Percentiles rank a stretch among this genome's conserved stretches.
Conservation (phyloP, 2,113 vertebrate species). For the Trichomycterus rosablanca region DNA sequence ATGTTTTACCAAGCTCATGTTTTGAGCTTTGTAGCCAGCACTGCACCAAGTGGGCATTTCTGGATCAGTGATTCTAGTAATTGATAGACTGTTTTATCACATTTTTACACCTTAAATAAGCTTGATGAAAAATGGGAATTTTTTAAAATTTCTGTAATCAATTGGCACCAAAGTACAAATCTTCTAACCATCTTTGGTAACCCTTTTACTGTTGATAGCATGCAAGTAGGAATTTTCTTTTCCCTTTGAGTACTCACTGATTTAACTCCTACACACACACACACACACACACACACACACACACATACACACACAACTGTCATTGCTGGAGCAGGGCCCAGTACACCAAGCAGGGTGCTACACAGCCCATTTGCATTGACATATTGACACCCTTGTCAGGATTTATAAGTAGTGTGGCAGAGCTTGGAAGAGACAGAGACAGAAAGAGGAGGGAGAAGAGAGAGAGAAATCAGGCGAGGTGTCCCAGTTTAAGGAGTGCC, state of each 20-base stretch:
- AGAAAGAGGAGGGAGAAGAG: constrained; percentile 31
- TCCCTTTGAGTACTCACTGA: constrained; percentile 2
- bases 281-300: constrained; percentile 14
- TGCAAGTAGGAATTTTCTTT: too few species aligned
- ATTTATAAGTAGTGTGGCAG: constrained; percentile 44
- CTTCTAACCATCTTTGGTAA: too few species aligned
- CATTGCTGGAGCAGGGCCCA: constrained; percentile 45
- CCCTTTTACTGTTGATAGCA: too few species aligned
- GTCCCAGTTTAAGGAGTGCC: constrained; percentile 1
- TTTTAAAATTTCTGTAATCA: too few species aligned
- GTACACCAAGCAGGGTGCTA: constrained; percentile 43
- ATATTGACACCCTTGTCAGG: constrained; percentile 52
- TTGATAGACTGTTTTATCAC: too few species aligned
- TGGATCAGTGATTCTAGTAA: too few species aligned
- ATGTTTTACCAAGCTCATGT: too few species aligned
- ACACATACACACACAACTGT: constrained; percentile 24
- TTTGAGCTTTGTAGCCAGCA: too few species aligned
- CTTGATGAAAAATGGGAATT: too few species aligned
- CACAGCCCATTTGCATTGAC: constrained; percentile 49
- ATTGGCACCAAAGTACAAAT: too few species aligned
- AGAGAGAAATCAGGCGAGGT: constrained; percentile 21
- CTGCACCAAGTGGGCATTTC: too few species aligned
- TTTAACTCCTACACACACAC: neutral
- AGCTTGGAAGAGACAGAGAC: constrained; percentile 32
- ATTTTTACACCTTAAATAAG: too few species aligned